Evolutionary conservation across 2,797 vertebrate species (phyloP).

Genomic region (Peromyscus aztecus): DNA sequence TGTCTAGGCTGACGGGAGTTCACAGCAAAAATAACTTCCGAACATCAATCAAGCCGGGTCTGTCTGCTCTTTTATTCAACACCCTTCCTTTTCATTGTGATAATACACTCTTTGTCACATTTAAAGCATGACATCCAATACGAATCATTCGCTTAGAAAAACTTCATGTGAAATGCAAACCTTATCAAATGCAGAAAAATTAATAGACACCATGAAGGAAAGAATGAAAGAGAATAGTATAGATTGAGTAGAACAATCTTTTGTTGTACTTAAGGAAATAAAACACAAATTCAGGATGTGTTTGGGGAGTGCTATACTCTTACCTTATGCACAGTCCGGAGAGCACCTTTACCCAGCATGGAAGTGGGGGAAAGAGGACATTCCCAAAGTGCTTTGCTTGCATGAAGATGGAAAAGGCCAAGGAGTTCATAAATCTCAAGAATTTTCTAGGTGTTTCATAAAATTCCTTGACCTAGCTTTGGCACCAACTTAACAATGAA

Average conservation of each 20-base stretch:
- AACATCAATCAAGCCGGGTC: conserved; percentile 82
- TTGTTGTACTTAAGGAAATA: conserved; percentile 45
- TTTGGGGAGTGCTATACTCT: not conserved
- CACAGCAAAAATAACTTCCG: conserved; percentile 80
- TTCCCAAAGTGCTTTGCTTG: not conserved
- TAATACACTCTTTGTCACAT: conserved; percentile 82
- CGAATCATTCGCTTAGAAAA: conserved; percentile 71
- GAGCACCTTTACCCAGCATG: not conserved
- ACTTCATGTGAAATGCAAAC: conserved; percentile 52
- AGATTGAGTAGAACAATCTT: conserved; percentile 53
- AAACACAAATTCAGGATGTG: not conserved
- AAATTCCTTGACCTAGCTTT: conserved; percentile 3
- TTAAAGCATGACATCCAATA: conserved; percentile 81
- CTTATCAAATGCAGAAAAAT: conserved; percentile 72
- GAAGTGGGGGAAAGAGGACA: not conserved
- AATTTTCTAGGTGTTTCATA: conserved; percentile 61
- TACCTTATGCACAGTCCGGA: conserved; percentile 3
- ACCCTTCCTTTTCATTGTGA: conserved; percentile 81
- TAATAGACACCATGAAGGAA: conserved; percentile 73
- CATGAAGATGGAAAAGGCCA: not conserved
- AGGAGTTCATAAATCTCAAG: conserved; percentile 36
- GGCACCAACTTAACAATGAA: conserved; percentile 40
- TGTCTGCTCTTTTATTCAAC: conserved; percentile 80
- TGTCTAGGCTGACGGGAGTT: conserved; percentile 84
- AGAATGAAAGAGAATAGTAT: conserved; percentile 68